Evolutionary conservation across 2,888 invertebrate species (phyloP).

Genomic region (Rhogogaster chlorosoma): DNA sequence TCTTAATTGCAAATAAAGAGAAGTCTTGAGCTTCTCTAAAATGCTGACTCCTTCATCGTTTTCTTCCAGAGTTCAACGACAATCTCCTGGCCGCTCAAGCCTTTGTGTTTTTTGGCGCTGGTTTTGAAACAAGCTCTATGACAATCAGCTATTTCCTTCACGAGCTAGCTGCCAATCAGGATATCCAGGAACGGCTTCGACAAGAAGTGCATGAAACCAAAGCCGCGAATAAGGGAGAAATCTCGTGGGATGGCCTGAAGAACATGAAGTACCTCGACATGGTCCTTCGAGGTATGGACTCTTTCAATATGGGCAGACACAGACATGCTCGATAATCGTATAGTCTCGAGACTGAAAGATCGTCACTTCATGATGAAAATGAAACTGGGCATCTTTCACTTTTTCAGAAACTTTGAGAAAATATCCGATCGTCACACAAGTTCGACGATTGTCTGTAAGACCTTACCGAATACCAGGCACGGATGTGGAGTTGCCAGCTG

Average conservation of each 20-base stretch:
- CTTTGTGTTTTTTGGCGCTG: constrained; percentile 74
- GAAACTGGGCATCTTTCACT: not conserved
- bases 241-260: constrained; percentile 63
- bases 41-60: not conserved
- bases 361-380: not conserved
- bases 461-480: constrained; percentile 73
- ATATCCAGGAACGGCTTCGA: constrained; percentile 39
- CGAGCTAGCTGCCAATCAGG: constrained; percentile 41
- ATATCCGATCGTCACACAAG: constrained; percentile 68
- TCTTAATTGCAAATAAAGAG: not conserved
- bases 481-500: constrained; percentile 70
- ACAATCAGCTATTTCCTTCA: constrained; percentile 34
- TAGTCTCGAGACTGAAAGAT: not conserved
- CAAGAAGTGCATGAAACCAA: constrained; percentile 22
- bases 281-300: constrained; percentile 70
- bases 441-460: constrained; percentile 70
- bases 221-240: not conserved
- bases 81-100: constrained; percentile 69
- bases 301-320: too few relatives aligned
- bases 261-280: constrained; percentile 77
- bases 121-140: constrained; percentile 70
- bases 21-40: not conserved
- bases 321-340: not conserved
- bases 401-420: constrained; percentile 22
- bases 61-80: constrained; percentile 62